A percentile compares a stretch with the other conserved stretches of the same genome.
Evolutionary conservation across 37 sponge, comb jelly and placozoan genomes (phyloP).

Genomic region (Haliclona indistincta): DNA sequence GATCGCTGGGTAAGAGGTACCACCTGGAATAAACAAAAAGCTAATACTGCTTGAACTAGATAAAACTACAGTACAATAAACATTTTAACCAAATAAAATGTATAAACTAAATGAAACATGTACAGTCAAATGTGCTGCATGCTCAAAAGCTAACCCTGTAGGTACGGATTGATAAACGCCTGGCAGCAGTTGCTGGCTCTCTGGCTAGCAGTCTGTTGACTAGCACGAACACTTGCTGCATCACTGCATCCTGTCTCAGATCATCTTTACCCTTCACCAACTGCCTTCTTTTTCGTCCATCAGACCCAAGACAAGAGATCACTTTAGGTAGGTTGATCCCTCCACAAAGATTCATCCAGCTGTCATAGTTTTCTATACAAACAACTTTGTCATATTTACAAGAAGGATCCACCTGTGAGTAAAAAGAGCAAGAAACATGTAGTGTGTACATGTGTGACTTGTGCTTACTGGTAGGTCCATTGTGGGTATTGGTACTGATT

Average conservation of each 20-base stretch:
- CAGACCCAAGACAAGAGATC: constrained; percentile 80
- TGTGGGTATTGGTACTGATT: no score
- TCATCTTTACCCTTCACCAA: constrained; percentile 98
- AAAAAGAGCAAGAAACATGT: no score
- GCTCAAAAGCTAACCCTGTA: no score
- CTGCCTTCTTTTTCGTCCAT: constrained; percentile 84
- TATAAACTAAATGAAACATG: no score
- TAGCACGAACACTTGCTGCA: constrained; percentile 95
- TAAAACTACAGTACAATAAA: no score
- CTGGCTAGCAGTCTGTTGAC: constrained; percentile 83
- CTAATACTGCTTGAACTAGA: no score
- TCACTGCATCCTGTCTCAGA: constrained; percentile 96
- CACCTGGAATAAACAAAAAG: no score
- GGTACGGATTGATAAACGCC: constrained; percentile 83
- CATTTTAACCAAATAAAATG: no score
- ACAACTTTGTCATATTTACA: constrained; percentile 75
- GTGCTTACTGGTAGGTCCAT: no score
- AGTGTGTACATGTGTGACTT: no score
- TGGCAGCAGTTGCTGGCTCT: constrained; percentile 61
- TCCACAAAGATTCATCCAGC: constrained; percentile 66
- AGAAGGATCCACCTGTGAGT: constrained; percentile 57
- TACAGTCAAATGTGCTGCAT: no score
- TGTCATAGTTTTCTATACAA: constrained; percentile 65
- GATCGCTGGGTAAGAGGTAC: no score
- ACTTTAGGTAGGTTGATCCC: constrained; percentile 95